Conservation (phyloP, 2,888 invertebrate genomes). For the Melinaea marsaeus region DNA sequence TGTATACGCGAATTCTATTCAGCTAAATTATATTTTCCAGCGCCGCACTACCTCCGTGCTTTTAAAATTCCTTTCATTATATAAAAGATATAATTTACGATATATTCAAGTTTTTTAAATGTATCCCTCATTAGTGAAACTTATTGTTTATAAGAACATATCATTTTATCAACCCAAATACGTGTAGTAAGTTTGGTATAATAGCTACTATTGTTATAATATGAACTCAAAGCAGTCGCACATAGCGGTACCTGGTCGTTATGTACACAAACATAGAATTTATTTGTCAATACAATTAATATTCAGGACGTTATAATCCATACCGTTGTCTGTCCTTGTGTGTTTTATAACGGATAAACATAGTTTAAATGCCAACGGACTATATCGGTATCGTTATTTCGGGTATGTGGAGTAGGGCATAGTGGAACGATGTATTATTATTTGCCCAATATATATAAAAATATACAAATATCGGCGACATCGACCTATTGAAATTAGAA, state of each 20-base stretch:
- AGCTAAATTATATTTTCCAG: background rate
- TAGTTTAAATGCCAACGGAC: conserved; percentile 43
- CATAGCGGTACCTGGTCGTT: conserved; percentile 39
- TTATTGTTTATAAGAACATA: too few relatives aligned
- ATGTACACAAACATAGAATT: conserved; percentile 26
- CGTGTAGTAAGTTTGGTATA: background rate
- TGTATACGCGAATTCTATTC: conserved; percentile 19
- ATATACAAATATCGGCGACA: too few relatives aligned
- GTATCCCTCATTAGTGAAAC: too few relatives aligned
- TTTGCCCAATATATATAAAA: too few relatives aligned
- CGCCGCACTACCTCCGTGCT: background rate
- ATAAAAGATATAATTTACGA: too few relatives aligned
- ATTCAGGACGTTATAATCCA: conserved; percentile 58
- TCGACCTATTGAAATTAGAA: too few relatives aligned
- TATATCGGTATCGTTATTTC: conserved; percentile 9
- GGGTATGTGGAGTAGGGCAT: conserved; percentile 5
- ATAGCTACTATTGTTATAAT: background rate
- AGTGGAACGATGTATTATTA: too few relatives aligned
- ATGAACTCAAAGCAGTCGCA: background rate
- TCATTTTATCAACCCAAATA: too few relatives aligned
- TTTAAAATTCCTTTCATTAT: background rate
- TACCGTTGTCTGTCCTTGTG: conserved; percentile 58
- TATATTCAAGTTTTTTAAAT: too few relatives aligned
- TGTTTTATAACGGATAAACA: conserved; percentile 49
- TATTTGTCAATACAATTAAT: conserved; percentile 55